These are phyloP conservation scores for Steinernema khuongi DNA, from an alignment of 1,140 invertebrate genomes.

Conservation along the genomic window DNA sequence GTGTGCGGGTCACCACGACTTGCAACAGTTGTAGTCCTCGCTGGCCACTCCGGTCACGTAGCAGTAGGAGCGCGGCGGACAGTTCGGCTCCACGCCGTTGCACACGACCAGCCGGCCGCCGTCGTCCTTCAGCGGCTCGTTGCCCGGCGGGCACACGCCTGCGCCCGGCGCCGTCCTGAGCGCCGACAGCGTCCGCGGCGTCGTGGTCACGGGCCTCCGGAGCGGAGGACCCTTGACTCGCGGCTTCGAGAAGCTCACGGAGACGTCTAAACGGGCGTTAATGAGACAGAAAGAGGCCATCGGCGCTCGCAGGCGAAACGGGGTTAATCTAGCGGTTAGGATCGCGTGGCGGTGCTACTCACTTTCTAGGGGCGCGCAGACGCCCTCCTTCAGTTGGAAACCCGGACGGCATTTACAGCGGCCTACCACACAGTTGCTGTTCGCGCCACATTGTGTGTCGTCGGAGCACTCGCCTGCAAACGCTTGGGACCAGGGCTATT, in stretches of 20 bases:
- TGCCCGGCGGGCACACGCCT: slow-evolving; percentile 53
- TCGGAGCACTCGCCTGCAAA: slow-evolving; percentile 29
- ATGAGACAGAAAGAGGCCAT: background rate
- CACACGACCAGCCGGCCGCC: slow-evolving; percentile 44
- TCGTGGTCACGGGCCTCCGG: slow-evolving; percentile 20
- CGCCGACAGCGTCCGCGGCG: background rate
- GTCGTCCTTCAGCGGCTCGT: slow-evolving; percentile 44
- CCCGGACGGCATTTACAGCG: slow-evolving; percentile 39
- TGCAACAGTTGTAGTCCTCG: slow-evolving; percentile 56
- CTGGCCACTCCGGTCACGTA: slow-evolving; percentile 57
- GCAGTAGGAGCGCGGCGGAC: slow-evolving; percentile 55
- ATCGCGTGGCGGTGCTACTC: background rate
- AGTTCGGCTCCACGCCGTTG: slow-evolving; percentile 54
- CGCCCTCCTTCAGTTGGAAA: slow-evolving; percentile 30
- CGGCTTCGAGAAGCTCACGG: slow-evolving; percentile 23
- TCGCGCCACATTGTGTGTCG: slow-evolving; percentile 33
- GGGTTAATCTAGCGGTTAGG: background rate
- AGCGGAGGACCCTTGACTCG: slow-evolving; percentile 46
- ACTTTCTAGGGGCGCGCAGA: slow-evolving; percentile 38
- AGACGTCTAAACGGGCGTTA: background rate
- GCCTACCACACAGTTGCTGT: slow-evolving; percentile 36
- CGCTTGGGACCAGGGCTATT: background rate
- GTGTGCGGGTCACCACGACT: slow-evolving; percentile 35
- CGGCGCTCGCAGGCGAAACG: background rate
- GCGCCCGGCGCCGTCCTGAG: slow-evolving; percentile 16